Evolutionary conservation across 2,113 vertebrate genomes (phyloP).

Genomic region (Lagopus muta): DNA sequence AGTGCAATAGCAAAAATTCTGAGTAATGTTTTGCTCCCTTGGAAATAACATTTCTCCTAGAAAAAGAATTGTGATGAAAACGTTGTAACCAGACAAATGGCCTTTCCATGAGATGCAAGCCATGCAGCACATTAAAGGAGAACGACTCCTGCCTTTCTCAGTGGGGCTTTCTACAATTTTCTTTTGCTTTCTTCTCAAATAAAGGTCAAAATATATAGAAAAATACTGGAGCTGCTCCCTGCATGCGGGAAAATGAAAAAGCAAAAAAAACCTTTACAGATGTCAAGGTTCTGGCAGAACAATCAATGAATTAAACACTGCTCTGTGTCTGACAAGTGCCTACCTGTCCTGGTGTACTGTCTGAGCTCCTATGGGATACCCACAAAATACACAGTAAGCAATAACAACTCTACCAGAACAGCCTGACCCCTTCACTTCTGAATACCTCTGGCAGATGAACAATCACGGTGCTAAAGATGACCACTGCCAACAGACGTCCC

Average conservation of each 20-base stretch:
- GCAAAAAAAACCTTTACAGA: background rate
- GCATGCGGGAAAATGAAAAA: background rate
- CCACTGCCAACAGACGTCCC: background rate
- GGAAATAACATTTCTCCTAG: background rate
- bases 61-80: background rate
- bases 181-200: conserved; percentile 43
- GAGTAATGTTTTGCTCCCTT: background rate
- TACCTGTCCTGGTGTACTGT: background rate
- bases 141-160: background rate
- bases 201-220: conserved; percentile 35
- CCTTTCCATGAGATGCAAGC: background rate
- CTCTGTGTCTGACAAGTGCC: background rate
- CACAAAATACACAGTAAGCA: background rate
- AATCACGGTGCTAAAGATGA: background rate
- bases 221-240: background rate
- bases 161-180: conserved; percentile 4
- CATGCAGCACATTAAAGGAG: background rate
- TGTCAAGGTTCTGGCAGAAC: conserved; percentile 17
- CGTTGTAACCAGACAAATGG: background rate
- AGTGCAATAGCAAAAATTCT: background rate
- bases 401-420: background rate
- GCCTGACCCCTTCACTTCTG: background rate
- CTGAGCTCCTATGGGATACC: background rate
- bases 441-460: background rate
- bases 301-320: conserved; percentile 27